Percentiles rank a stretch among this genome's conserved stretches.
Evolutionary conservation across 2,888 invertebrate genomes (phyloP).

Genomic region (Drosophila quasianomalipes): DNA sequence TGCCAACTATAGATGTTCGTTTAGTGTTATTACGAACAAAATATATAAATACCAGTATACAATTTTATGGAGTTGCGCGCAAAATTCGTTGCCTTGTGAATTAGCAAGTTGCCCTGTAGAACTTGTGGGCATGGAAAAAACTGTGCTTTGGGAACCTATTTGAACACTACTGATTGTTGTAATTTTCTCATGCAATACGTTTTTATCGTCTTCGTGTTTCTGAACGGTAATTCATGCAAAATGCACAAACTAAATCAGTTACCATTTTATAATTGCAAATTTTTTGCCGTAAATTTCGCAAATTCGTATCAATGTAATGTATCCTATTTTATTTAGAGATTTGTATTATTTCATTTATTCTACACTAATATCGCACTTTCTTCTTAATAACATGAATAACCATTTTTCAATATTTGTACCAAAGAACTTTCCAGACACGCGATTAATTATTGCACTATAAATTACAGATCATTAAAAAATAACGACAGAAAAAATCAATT

Average conservation of each 20-base stretch:
- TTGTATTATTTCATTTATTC: not conserved
- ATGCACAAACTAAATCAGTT: not conserved
- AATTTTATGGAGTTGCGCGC: constrained; percentile 49
- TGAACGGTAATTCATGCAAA: not conserved
- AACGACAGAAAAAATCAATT: not conserved
- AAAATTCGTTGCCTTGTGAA: constrained; percentile 42
- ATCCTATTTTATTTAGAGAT: not conserved
- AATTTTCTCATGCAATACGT: not conserved
- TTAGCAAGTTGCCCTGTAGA: constrained; percentile 16
- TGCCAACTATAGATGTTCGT: constrained; percentile 26
- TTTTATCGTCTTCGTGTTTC: too few species aligned
- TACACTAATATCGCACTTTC: not conserved
- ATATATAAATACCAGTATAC: constrained; percentile 55
- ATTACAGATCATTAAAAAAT: not conserved
- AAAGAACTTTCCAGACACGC: not conserved
- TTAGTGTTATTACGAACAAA: constrained; percentile 17
- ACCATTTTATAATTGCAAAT: not conserved
- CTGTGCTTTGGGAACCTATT: not conserved
- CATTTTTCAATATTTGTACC: not conserved
- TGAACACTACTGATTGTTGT: not conserved
- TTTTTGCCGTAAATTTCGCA: not conserved
- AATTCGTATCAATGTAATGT: not conserved
- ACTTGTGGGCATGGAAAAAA: not conserved
- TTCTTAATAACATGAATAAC: not conserved
- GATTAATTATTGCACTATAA: not conserved